Evolutionary conservation across 2,888 invertebrate genomes (phyloP), one percentile per base, ranked within the genome.

Genomic region (Axea sp.): DNA sequence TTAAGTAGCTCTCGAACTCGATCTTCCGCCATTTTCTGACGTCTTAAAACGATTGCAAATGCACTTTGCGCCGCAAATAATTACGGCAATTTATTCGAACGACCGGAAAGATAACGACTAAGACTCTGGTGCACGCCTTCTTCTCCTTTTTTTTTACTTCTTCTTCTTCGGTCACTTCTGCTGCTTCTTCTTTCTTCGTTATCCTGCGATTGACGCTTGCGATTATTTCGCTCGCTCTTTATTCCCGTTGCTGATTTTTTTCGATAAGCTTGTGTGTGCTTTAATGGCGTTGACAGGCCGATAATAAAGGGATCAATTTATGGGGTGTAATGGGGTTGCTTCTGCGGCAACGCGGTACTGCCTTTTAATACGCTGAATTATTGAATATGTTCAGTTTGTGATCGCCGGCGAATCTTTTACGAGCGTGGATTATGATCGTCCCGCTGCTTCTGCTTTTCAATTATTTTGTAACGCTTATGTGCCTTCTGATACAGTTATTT

Each of bases 1-100:
- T 68, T 60, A 67, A 65, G 69, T 73, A 76, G 73, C 71, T 73
- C 76, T 76, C 73, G 67, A 55, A 71, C 73, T 65, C 73, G 73
- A 76, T 76, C 76, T 76, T 64, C 67, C 67, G 76, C 71, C 71
- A 76, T 76, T 71, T 76, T 76, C 59, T 76, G 76, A 76, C 76
- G 62, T 68, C 71, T 73, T 71, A 64, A 73, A 73, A 76, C 73
- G 76, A 73, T 76, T 60, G 67, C 73, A 73, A 76, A 73, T 71
- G 76, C 73, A 71, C 76, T 71, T 73, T 76, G 76, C 76, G 73
- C 69, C 65, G 76, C 69, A 69, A 76, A 76, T 76, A 76, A 76
- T 76, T 76, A 76, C 73, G 62, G 73, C 71, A 76, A 76, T 76
- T 73, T 73, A 73, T 73, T 76, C 67, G 65, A 76, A 73, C 69